These are phyloP conservation scores for Pycnonotus jocosus DNA, from an alignment of 2,113 vertebrate genomes.

Conservation along the genomic window DNA sequence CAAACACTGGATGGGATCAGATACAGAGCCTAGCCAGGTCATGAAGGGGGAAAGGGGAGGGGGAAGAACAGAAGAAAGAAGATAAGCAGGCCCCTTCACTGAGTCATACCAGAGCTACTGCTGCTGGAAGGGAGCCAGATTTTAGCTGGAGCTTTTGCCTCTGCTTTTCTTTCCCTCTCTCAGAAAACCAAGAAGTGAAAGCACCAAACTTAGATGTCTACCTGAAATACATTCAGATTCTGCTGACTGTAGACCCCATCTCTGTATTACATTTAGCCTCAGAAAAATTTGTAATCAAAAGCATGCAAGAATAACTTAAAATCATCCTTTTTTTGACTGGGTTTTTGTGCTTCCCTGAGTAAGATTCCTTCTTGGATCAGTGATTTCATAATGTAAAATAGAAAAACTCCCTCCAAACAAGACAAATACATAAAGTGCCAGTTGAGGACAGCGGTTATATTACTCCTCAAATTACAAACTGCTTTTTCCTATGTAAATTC, in stretches of 20 bases:
- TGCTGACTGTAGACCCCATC: neutral
- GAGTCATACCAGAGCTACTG: constrained; percentile 61
- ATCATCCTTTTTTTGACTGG: neutral
- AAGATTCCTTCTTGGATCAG: neutral
- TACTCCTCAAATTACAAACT: neutral
- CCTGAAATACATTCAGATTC: neutral
- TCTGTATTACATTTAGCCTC: neutral
- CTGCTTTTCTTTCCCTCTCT: neutral
- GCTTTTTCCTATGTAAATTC: neutral
- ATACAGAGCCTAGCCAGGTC: neutral
- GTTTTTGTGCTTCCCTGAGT: neutral
- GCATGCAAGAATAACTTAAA: neutral
- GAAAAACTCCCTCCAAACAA: neutral
- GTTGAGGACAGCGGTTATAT: neutral
- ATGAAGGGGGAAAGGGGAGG: neutral
- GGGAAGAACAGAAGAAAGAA: constrained; percentile 20
- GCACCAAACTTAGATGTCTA: neutral
- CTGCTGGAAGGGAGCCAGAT: constrained; percentile 33
- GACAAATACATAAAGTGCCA: neutral
- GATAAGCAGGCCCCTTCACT: constrained; percentile 36
- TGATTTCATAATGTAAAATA: neutral
- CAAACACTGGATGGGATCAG: neutral
- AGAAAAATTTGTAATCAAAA: neutral
- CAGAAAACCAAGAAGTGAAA: neutral
- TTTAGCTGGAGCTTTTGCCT: neutral